Conservation (phyloP, 2,113 vertebrate genomes). For the Chloropsis cyanopogon region DNA sequence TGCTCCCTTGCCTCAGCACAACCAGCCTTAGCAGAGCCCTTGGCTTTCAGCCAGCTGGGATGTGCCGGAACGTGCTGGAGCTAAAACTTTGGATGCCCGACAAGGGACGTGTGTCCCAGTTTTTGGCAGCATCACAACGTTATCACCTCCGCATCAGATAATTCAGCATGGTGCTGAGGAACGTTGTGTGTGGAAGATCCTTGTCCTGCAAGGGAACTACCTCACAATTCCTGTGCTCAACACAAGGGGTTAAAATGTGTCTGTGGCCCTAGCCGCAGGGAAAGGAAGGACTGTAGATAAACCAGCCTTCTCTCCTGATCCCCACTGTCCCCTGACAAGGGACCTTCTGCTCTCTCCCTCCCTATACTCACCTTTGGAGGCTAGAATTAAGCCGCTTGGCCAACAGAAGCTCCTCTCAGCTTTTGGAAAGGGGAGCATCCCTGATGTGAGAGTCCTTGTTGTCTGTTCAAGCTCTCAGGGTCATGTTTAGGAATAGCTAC, state of each 20-base stretch:
- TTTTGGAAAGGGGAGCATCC: background rate
- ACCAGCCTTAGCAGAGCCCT: background rate
- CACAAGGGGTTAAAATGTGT: background rate
- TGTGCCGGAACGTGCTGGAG: background rate
- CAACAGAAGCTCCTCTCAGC: background rate
- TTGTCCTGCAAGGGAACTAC: background rate
- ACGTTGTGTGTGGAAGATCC: background rate
- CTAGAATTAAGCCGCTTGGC: background rate
- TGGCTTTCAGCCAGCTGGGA: background rate
- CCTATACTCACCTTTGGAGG: background rate
- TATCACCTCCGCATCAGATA: background rate
- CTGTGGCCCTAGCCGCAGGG: background rate
- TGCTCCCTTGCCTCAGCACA: background rate
- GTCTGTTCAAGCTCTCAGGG: background rate
- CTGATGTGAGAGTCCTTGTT: background rate
- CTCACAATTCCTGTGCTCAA: background rate
- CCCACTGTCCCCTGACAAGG: background rate
- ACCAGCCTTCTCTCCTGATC: background rate
- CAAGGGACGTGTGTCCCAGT: background rate
- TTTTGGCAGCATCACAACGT: background rate
- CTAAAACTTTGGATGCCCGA: background rate
- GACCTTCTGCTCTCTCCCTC: background rate
- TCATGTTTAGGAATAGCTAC: background rate
- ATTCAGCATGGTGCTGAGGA: background rate
- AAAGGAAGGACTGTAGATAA: background rate